These are phyloP conservation scores for Epizoanthus illoricatus DNA, from an alignment of 92 coral and sea anemone genomes.

Conservation along the genomic window DNA sequence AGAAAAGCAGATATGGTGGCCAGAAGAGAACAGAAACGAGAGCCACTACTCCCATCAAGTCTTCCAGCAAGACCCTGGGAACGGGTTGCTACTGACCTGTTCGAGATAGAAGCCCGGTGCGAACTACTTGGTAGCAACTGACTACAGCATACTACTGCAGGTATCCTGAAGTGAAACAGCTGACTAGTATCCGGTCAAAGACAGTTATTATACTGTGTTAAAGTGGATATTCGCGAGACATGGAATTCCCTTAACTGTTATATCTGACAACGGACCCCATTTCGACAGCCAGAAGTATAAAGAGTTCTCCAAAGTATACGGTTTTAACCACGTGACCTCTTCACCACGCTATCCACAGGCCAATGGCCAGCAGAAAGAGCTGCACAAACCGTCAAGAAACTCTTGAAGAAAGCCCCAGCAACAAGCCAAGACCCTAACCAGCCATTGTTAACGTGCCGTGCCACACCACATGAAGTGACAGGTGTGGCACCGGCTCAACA, in stretches of 20 bases:
- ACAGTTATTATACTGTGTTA: conserved; percentile 30
- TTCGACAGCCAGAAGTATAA: too few species aligned
- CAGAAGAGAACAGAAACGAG: conserved; percentile 8
- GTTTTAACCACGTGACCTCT: too few species aligned
- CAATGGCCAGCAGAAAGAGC: conserved; percentile 1
- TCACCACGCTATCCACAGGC: too few species aligned
- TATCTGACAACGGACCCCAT: too few species aligned
- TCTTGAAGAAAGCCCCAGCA: conserved; percentile 11
- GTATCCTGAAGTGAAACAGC: conserved; percentile 33
- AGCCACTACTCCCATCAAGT: conserved; percentile 16
- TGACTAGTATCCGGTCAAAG: conserved; percentile 11
- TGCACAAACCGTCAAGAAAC: conserved; percentile 13
- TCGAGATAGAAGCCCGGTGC: conserved; percentile 36
- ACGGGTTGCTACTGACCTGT: conserved; percentile 23
- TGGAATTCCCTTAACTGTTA: conserved; percentile 21
- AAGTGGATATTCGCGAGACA: conserved; percentile 40
- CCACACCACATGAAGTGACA: conserved; percentile 43
- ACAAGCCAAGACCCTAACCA: conserved; percentile 29
- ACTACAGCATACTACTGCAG: conserved; percentile 37
- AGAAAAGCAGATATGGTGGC: too few species aligned
- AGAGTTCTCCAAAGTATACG: too few species aligned
- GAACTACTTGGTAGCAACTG: conserved; percentile 30
- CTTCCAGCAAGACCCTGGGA: conserved; percentile 33
- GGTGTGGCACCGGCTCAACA: conserved; percentile 35
- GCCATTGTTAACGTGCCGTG: conserved; percentile 37